phyloP scores from a whole-genome alignment of 2,113 vertebrate species.

The Craseonycteris thonglongyai region DNA sequence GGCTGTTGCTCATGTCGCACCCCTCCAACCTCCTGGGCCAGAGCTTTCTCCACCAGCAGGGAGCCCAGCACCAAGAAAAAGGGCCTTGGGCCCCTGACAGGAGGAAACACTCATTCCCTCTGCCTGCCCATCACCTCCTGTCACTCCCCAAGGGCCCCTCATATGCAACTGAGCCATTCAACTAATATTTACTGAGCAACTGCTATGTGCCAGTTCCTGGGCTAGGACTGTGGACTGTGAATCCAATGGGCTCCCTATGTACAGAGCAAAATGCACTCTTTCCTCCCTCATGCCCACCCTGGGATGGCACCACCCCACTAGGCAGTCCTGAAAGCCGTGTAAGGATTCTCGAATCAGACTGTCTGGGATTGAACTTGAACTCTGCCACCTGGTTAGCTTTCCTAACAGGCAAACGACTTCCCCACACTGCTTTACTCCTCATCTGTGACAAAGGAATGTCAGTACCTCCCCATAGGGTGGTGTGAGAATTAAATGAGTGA shows the following conservation, averaged over 20 bases:
- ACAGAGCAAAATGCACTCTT: background rate
- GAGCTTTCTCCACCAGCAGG: background rate
- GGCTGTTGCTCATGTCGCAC: slow-evolving; percentile 24
- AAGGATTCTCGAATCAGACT: background rate
- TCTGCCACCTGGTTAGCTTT: background rate
- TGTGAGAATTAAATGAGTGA: background rate
- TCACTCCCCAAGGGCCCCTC: background rate
- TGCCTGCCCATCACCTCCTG: background rate
- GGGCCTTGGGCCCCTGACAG: background rate
- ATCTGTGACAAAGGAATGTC: background rate
- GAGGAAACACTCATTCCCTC: background rate
- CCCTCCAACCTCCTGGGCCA: background rate
- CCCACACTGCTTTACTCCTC: background rate
- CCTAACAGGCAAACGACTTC: background rate
- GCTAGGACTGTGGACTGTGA: background rate
- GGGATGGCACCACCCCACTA: background rate
- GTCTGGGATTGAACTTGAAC: background rate
- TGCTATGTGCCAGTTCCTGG: background rate
- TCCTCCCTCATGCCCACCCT: background rate
- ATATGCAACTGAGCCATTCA: too few relatives aligned
- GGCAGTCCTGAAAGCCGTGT: background rate
- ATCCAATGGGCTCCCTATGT: background rate
- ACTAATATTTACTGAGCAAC: background rate
- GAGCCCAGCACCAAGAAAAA: background rate
- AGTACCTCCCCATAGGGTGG: background rate